These are phyloP conservation scores for Orestias chungarensis DNA, from an alignment of 2,797 vertebrate genomes.

Conservation along the genomic window DNA sequence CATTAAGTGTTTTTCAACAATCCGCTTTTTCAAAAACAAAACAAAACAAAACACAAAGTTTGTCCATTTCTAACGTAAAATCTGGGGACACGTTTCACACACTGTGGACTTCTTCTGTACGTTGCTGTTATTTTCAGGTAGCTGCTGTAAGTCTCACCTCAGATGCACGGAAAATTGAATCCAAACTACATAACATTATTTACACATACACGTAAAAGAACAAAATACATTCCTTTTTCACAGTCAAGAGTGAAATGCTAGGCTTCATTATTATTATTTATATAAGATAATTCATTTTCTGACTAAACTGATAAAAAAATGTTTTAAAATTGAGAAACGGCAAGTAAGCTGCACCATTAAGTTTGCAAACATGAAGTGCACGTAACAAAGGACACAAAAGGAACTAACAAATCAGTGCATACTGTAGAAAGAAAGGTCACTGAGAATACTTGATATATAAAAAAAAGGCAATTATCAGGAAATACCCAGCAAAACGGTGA, in stretches of 20 bases:
- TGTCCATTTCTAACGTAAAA: neutral
- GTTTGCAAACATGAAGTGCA: constrained; percentile 63
- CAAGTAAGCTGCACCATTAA: constrained; percentile 47
- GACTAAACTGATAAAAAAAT: constrained; percentile 24
- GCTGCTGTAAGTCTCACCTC: constrained; percentile 43
- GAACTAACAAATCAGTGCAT: constrained; percentile 70
- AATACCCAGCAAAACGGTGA: constrained; percentile 59
- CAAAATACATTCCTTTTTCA: constrained; percentile 75
- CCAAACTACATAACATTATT: constrained; percentile 59
- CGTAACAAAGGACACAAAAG: constrained; percentile 35
- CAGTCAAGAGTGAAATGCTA: constrained; percentile 65
- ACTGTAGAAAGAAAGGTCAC: constrained; percentile 40
- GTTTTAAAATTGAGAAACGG: constrained; percentile 25
- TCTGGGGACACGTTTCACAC: neutral
- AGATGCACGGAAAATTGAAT: constrained; percentile 40
- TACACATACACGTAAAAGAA: constrained; percentile 64
- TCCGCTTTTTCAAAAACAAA: neutral
- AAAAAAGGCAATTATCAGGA: constrained; percentile 45
- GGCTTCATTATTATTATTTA: constrained; percentile 40
- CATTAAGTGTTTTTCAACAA: neutral
- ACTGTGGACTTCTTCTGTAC: constrained; percentile 10
- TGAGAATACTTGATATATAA: constrained; percentile 45
- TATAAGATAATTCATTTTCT: constrained; percentile 30
- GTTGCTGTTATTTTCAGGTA: constrained; percentile 21
- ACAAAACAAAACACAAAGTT: constrained; percentile 3